A percentile compares a stretch with the other conserved stretches of the same genome.
These are phyloP conservation scores for Pachyrhynchus sulphureomaculatus DNA, from an alignment of 1,140 invertebrate genomes.

Conservation along the genomic window DNA sequence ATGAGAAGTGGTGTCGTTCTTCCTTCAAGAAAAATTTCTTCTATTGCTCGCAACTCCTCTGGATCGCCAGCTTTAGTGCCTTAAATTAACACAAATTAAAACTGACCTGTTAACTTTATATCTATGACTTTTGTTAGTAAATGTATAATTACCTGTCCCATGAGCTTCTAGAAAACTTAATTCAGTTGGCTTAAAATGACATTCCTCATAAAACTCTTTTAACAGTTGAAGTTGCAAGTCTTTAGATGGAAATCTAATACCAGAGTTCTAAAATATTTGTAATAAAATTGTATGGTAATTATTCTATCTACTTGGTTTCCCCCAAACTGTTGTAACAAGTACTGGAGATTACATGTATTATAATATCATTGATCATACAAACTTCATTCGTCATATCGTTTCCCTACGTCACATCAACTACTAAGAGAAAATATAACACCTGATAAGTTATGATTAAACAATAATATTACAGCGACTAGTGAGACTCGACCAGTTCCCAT, in stretches of 20 bases:
- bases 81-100: not conserved
- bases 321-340: too few species aligned
- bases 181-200: slow-evolving; percentile 66
- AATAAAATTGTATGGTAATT: too few species aligned
- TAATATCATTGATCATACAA: too few species aligned
- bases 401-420: too few species aligned
- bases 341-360: too few species aligned
- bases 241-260: slow-evolving; percentile 89
- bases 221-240: slow-evolving; percentile 77
- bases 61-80: slow-evolving; percentile 78
- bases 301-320: too few species aligned
- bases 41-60: slow-evolving; percentile 84
- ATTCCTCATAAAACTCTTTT: slow-evolving; percentile 81
- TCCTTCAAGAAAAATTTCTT: slow-evolving; percentile 75
- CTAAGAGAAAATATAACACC: too few species aligned
- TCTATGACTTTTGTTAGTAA: slow-evolving; percentile 11
- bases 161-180: slow-evolving; percentile 89
- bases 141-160: slow-evolving; percentile 80
- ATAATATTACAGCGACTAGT: too few species aligned
- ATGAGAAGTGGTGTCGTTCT: slow-evolving; percentile 71
- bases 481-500: too few species aligned
- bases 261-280: slow-evolving; percentile 62
- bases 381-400: too few species aligned
- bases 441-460: too few species aligned
- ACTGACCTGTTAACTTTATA: not conserved